Evolutionary conservation across 2,888 invertebrate species (phyloP).

Genomic region (Hartigia nigra): DNA sequence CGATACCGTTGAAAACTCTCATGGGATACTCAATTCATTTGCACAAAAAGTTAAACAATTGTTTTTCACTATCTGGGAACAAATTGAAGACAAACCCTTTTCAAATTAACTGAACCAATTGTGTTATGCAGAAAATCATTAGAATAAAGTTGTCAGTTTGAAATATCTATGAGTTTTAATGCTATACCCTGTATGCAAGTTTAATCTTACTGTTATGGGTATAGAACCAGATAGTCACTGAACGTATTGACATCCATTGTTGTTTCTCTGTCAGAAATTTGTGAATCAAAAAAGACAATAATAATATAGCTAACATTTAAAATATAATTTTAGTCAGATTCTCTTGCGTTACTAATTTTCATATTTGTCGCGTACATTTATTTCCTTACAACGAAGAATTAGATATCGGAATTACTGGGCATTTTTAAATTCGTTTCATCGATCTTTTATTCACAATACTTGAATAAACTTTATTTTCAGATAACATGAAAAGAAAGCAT

Average conservation of each 20-base stretch:
- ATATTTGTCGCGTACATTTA: background rate
- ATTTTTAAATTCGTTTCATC: background rate
- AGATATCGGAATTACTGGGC: background rate
- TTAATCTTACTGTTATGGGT: background rate
- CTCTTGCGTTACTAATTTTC: background rate
- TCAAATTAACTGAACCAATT: slow-evolving; percentile 32
- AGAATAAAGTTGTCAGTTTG: slow-evolving; percentile 50
- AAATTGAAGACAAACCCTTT: slow-evolving; percentile 10
- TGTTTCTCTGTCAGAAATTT: background rate
- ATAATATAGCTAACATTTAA: background rate
- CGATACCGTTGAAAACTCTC: background rate
- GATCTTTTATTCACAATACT: background rate
- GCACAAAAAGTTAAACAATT: slow-evolving; percentile 17
- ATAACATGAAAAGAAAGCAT: background rate
- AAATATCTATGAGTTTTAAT: slow-evolving; percentile 36
- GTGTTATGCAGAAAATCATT: slow-evolving; percentile 38
- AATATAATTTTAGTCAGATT: background rate
- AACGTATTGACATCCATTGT: background rate
- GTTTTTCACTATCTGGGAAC: slow-evolving; percentile 26
- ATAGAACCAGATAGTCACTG: background rate
- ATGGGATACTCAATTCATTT: background rate
- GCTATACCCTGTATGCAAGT: background rate
- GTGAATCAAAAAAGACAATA: background rate
- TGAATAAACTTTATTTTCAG: background rate
- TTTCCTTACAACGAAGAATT: background rate